Percentiles rank a stretch among this genome's conserved stretches.
phyloP scores from a whole-genome alignment of 30 jellyfish, hydroid and myxozoan genomes.

The Hydractinia echinata region DNA sequence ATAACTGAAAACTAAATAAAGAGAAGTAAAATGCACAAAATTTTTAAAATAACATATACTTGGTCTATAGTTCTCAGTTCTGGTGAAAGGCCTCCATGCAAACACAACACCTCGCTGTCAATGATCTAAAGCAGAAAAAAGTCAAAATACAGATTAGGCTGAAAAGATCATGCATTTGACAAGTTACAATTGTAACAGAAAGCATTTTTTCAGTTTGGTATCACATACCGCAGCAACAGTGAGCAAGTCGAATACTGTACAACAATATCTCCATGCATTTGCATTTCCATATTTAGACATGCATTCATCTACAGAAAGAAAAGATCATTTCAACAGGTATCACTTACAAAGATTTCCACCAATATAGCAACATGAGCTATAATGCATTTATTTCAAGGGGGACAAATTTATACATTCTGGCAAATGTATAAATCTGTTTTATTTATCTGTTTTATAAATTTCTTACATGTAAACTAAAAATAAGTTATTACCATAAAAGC shows the following conservation, averaged over 20 bases:
- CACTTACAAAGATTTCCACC: too few species aligned
- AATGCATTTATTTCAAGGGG: too few species aligned
- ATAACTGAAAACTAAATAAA: background rate
- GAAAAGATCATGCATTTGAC: background rate
- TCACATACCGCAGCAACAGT: slow-evolving; percentile 90
- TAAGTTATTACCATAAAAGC: slow-evolving; percentile 79
- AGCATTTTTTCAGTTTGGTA: background rate
- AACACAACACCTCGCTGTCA: slow-evolving; percentile 90
- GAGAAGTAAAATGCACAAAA: background rate
- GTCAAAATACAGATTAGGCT: background rate
- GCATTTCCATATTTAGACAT: slow-evolving; percentile 97
- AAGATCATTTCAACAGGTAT: background rate
- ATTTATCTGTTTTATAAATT: too few species aligned
- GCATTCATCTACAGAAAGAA: slow-evolving; percentile 76
- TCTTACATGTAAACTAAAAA: background rate
- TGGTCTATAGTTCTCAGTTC: slow-evolving; percentile 81
- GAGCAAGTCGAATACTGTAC: slow-evolving; percentile 84
- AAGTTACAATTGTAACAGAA: background rate
- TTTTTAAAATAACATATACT: slow-evolving; percentile 32
- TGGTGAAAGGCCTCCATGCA: slow-evolving; percentile 99
- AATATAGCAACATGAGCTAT: too few species aligned
- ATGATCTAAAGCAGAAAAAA: slow-evolving; percentile 44
- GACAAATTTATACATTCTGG: too few species aligned
- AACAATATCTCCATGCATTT: slow-evolving; percentile 94
- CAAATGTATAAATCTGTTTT: too few species aligned